Percentiles rank a stretch among this genome's conserved stretches.
Conservation (phyloP, 2,113 vertebrate genomes). For the Excalfactoria chinensis region DNA sequence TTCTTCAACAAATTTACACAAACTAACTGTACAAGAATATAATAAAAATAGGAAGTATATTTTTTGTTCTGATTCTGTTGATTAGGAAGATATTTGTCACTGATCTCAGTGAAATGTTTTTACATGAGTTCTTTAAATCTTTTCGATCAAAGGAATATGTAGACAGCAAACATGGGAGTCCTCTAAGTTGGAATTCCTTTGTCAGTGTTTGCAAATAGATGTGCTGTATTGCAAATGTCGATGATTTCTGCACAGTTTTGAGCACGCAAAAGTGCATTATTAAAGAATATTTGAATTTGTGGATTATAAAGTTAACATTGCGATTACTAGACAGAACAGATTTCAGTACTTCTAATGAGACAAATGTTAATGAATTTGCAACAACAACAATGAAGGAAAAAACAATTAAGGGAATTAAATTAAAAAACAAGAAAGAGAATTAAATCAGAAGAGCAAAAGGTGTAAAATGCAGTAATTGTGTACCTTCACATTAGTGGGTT, state of each 20-base stretch:
- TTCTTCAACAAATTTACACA: not conserved
- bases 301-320: not conserved
- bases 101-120: not conserved
- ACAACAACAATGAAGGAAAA: not conserved
- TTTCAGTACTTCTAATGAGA: not conserved
- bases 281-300: not conserved
- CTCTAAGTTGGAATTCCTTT: not conserved
- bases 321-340: not conserved
- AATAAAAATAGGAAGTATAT: not conserved
- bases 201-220: not conserved
- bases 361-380: not conserved
- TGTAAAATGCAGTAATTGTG: not conserved
- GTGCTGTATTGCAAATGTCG: not conserved
- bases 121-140: not conserved
- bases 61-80: not conserved
- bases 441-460: not conserved
- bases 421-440: not conserved
- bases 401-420: not conserved
- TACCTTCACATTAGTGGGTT: not conserved
- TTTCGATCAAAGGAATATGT: fast-evolving
- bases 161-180: not conserved
- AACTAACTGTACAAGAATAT: not conserved
- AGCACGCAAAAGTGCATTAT: not conserved
- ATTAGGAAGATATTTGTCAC: not conserved
- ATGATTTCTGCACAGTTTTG: not conserved